Evolutionary conservation across 2,888 invertebrate species (phyloP), one percentile per base, ranked within the genome.

Genomic region (Tribolium freemani): DNA sequence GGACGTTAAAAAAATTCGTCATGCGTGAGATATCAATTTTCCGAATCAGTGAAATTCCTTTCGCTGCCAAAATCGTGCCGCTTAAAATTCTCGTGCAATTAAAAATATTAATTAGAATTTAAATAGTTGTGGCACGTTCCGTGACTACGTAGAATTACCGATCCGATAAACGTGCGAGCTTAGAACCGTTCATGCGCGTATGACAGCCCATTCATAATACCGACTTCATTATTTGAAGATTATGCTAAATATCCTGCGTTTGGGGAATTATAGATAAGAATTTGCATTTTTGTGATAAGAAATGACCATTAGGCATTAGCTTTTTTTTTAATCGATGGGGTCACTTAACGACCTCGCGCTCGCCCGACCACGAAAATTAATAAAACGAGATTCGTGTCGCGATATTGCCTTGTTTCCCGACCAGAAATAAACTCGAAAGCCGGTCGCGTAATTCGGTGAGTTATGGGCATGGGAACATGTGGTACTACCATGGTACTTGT

Each of bases 191-290:
- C 81, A 81, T 81, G 81, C 79, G 76, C 76, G 73, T 79, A 80
- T 83, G 84, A 83, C 83, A 83, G 83, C 81, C 81, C 82, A 84
- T 84, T 84, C 83, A 84, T 84, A 84, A 84, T 81, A 75, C 78
- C 79, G 75, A 82, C 82, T 84, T 83, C 82, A 81, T 84, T 84
- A 84, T 83, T 82, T 79, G 82, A 82, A 83, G 83, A 83, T 83
- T 83, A 84, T 84, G 83, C 79, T 82, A 83, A 83, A 82, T 82
- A 82, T 79, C 77, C 72, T 69, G 70, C 77, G 78, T 82, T 82
- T 80, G 75, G 80, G 79, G 76, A 81, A 79, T 81, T 81, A 79
- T 79, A 64, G 81, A 83, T 83, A 81, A 77, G 78, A 82, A 84
- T 84, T 84, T 81, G 83, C 83, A 84, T 84, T 82, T 83, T 77